phyloP scores from a whole-genome alignment of 2,797 vertebrate species.

The Enteromius fasciolatus region DNA sequence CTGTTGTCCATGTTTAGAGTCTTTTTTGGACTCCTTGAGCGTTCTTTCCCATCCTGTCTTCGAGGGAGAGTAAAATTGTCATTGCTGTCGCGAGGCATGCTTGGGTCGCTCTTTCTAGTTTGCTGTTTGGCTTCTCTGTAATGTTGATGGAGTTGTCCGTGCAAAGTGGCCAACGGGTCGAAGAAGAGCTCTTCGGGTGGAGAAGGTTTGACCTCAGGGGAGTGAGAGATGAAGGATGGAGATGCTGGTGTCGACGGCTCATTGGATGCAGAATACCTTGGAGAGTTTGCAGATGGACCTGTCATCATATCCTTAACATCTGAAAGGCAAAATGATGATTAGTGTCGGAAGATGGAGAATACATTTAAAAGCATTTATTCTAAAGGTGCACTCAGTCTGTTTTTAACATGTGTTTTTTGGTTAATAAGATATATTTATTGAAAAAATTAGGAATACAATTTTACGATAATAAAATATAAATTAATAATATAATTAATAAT shows the following conservation, averaged over 20 bases:
- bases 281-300: conserved; percentile 83
- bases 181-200: conserved; percentile 75
- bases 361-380: background rate
- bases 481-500: too few relatives aligned
- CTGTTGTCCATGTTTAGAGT: conserved; percentile 48
- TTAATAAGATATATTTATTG: background rate
- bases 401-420: background rate
- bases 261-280: conserved; percentile 80
- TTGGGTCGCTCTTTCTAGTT: conserved; percentile 62
- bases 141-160: conserved; percentile 68
- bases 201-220: conserved; percentile 76
- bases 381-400: background rate
- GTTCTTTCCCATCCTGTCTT: conserved; percentile 47
- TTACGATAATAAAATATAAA: too few relatives aligned
- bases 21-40: conserved; percentile 59
- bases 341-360: background rate
- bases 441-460: too few relatives aligned
- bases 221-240: conserved; percentile 79
- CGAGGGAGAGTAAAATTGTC: conserved; percentile 76
- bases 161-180: conserved; percentile 51
- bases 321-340: conserved; percentile 62
- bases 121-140: conserved; percentile 67
- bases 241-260: conserved; percentile 82
- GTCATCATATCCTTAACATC: conserved; percentile 86
- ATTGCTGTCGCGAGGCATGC: conserved; percentile 64